These are phyloP conservation scores for Copidosoma aretas DNA, from an alignment of 2,888 invertebrate species.

Conservation along the genomic window DNA sequence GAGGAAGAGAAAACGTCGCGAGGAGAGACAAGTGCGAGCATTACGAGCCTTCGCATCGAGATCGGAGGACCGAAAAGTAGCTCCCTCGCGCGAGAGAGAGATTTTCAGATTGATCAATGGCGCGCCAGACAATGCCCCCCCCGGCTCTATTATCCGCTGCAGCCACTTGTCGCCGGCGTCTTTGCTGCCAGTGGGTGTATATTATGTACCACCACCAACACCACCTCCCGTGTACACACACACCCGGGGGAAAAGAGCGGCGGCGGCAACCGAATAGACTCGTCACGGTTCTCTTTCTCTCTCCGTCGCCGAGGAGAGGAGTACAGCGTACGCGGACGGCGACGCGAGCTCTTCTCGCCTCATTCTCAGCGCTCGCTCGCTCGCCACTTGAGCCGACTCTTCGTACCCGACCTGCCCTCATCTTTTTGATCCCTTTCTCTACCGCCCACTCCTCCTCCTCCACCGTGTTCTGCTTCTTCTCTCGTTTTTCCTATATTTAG, in stretches of 20 bases:
- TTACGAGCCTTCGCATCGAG: conserved; percentile 7
- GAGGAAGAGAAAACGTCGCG: conserved; percentile 14
- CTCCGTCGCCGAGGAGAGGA: no score
- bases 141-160: no score
- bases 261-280: conserved; percentile 28
- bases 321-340: no score
- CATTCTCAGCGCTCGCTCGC: neutral
- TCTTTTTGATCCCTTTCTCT: no score
- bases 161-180: conserved; percentile 21
- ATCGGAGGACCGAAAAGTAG: no score
- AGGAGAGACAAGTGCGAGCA: conserved; percentile 1
- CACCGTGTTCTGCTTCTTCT: neutral
- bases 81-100: neutral
- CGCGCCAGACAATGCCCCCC: conserved; percentile 36
- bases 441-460: neutral
- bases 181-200: no score
- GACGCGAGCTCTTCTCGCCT: neutral
- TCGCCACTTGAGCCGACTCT: neutral
- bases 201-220: no score
- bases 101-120: conserved; percentile 39
- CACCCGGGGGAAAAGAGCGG: neutral
- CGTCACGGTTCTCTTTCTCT: neutral
- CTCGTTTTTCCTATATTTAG: neutral
- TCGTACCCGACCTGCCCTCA: no score
- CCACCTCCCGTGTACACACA: no score